These are phyloP conservation scores for Dendronephthya gigantea DNA, from an alignment of 64 coral and sea anemone species.

Conservation along the genomic window DNA sequence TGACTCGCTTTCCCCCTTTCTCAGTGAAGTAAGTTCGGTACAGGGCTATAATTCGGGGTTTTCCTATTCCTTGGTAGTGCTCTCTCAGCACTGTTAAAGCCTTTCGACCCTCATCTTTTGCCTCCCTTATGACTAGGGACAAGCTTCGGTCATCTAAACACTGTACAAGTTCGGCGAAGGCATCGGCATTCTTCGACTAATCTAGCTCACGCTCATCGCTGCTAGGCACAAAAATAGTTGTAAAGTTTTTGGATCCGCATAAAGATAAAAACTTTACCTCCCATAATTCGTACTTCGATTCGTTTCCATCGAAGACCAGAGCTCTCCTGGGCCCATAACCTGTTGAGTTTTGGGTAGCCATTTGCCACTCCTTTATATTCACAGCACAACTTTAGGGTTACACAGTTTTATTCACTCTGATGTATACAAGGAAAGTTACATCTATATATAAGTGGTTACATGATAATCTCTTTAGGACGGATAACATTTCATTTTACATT, in stretches of 20 bases:
- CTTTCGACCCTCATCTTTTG: not conserved
- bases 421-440: too few species aligned
- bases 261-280: slow-evolving; percentile 20
- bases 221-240: slow-evolving; percentile 8
- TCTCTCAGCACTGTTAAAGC: not conserved
- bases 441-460: too few species aligned
- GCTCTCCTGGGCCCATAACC: slow-evolving; percentile 37
- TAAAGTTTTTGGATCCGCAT: slow-evolving; percentile 30
- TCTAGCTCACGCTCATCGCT: not conserved
- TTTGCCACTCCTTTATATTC: too few species aligned
- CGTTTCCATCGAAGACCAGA: slow-evolving; percentile 25
- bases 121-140: not conserved
- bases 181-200: slow-evolving; percentile 16
- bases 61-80: not conserved
- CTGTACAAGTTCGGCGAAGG: not conserved
- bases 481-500: too few species aligned
- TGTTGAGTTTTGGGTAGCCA: slow-evolving; percentile 20
- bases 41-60: not conserved
- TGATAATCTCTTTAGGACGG: too few species aligned
- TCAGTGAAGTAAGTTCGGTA: not conserved
- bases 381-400: too few species aligned
- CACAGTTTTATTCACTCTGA: too few species aligned
- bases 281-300: not conserved
- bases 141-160: not conserved
- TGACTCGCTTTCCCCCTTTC: not conserved